Evolutionary conservation across 2,888 invertebrate genomes (phyloP), one percentile per base, ranked within the genome.

Genomic region (Pharmacophagus antenor): DNA sequence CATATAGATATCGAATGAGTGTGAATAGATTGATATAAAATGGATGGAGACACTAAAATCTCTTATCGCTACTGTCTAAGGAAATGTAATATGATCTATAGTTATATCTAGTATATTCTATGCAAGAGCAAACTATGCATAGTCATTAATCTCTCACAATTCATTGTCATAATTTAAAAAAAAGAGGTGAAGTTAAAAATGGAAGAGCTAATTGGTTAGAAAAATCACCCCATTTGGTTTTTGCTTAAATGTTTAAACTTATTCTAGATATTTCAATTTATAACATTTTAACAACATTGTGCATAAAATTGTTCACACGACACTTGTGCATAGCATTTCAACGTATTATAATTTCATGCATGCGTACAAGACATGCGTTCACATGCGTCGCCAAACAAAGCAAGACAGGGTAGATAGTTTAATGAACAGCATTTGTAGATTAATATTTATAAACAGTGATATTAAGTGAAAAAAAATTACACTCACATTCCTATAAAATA

Each of bases 311-410:
- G 17, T 25, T 56, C 17, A 61, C 47, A 61, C 52, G 48, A 52
- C 42, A 53, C 42, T n/a, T 41, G 55, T 61, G 47, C 56, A 56
- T 52, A 56, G 27, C 51, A 56, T 41, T 27, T 27, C 8, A 31
- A 8, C 8, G 55, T 22, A 47, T 27, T 44, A 61, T 31, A 58
- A 31, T 58, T 54, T 46, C 55, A 58, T 61, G 54, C 58, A 59
- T 56, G 54, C 59, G 18, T 55, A 54, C 55, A 44, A 44, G 20
- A 53, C 60, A 57, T 64, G 62, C 63, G 55, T 54, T 58, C 48
- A 49, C 63, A 63, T 63, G 63, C 63, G 57, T 55, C 27, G 60
- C 56, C 61, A 62, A 41, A 63, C 56, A 61, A 62, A 64, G 60
- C 60, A 46, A 56, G 47, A 60, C 27, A 59, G 56, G 58, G 21